A percentile compares a stretch with the other conserved stretches of the same genome.
These are phyloP conservation scores for Punctoribates punctum DNA, from an alignment of 2,888 invertebrate species.

Conservation along the genomic window DNA sequence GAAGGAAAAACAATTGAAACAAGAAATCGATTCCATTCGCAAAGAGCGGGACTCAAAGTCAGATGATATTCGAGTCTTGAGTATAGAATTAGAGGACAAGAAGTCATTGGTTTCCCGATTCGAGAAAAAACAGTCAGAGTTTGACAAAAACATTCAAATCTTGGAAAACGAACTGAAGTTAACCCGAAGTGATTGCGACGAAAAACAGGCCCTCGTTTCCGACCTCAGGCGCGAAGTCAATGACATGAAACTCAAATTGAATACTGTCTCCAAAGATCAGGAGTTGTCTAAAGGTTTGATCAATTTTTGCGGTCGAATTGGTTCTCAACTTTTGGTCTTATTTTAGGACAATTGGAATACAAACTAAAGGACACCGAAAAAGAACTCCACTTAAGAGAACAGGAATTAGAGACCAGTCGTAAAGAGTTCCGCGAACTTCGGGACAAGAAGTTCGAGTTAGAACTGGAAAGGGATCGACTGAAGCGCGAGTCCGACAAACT, in stretches of 20 bases:
- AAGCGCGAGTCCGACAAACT: constrained; percentile 19
- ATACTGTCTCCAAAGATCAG: not conserved
- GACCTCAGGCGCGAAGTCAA: constrained; percentile 17
- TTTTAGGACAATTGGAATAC: constrained; percentile 35
- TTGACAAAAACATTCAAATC: constrained; percentile 35
- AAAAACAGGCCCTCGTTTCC: constrained; percentile 31
- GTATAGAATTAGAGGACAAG: constrained; percentile 39
- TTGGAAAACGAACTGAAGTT: constrained; percentile 39
- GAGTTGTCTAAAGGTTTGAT: constrained; percentile 25
- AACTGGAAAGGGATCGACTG: constrained; percentile 38
- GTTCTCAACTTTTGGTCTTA: not conserved
- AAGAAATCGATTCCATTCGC: constrained; percentile 30
- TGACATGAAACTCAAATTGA: constrained; percentile 21
- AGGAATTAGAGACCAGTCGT: constrained; percentile 24
- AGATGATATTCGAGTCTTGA: constrained; percentile 22
- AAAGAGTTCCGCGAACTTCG: constrained; percentile 31
- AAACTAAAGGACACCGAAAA: constrained; percentile 36
- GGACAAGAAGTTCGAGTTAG: constrained; percentile 36
- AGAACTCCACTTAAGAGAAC: constrained; percentile 34
- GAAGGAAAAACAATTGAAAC: constrained; percentile 22
- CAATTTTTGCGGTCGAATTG: not conserved
- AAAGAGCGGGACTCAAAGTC: constrained; percentile 19
- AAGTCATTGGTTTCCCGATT: constrained; percentile 30
- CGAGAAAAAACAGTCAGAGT: constrained; percentile 33
- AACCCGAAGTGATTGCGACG: constrained; percentile 41